phyloP scores from a whole-genome alignment of 2,888 invertebrate genomes.

The Orchesellides sinensis region DNA sequence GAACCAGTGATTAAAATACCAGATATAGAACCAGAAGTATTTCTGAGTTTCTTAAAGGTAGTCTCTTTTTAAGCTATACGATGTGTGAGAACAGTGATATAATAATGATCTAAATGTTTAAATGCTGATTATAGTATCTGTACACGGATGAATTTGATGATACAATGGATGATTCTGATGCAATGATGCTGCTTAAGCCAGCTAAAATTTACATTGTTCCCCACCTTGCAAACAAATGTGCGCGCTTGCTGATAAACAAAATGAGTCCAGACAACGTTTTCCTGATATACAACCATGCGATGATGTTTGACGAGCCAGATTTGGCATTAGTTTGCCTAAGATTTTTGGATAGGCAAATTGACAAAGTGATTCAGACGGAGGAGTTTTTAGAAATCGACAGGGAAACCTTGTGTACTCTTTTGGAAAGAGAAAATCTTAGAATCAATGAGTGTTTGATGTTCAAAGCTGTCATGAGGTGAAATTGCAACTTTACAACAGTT shows the following conservation, averaged over 20 bases:
- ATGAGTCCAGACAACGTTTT: slow-evolving; percentile 90
- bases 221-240: slow-evolving; percentile 88
- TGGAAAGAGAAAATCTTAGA: slow-evolving; percentile 87
- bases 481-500: slow-evolving; percentile 3
- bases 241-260: slow-evolving; percentile 85
- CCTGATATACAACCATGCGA: slow-evolving; percentile 86
- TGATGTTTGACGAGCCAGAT: slow-evolving; percentile 89
- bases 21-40: slow-evolving; percentile 90
- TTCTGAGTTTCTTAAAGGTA: slow-evolving; percentile 83
- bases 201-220: slow-evolving; percentile 93
- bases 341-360: slow-evolving; percentile 83
- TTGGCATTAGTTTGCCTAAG: slow-evolving; percentile 88
- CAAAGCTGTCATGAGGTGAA: slow-evolving; percentile 82
- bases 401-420: slow-evolving; percentile 86
- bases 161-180: slow-evolving; percentile 87
- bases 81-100: too few species aligned
- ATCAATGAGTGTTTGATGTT: slow-evolving; percentile 89
- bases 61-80: not conserved
- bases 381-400: slow-evolving; percentile 90
- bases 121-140: slow-evolving; percentile 78
- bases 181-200: slow-evolving; percentile 91
- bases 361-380: slow-evolving; percentile 86
- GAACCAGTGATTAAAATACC: slow-evolving; percentile 83
- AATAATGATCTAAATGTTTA: not conserved
- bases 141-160: slow-evolving; percentile 88